phyloP scores from a whole-genome alignment of 2,797 vertebrate genomes.

The Sebastes steindachneri region DNA sequence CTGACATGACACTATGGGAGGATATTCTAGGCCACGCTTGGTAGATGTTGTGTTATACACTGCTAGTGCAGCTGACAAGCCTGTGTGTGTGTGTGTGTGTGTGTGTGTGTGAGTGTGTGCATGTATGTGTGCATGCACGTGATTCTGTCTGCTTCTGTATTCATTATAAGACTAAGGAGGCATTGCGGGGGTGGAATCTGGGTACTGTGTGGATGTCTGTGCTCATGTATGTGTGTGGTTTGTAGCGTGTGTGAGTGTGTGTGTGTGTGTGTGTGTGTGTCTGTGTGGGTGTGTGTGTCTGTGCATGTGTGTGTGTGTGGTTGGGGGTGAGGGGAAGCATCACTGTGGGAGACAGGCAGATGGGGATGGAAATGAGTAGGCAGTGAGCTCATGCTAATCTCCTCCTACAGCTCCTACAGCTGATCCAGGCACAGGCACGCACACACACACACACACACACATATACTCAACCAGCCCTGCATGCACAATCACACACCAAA shows the following conservation, averaged over 20 bases:
- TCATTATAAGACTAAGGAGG: conserved; percentile 53
- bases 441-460: conserved; percentile 3
- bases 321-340: conserved; percentile 38
- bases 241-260: conserved; percentile 19
- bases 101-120: background rate
- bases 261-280: background rate
- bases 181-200: conserved; percentile 53
- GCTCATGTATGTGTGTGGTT: conserved; percentile 12
- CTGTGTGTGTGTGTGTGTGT: conserved; percentile 12
- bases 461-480: conserved; percentile 24
- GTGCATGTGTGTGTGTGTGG: background rate
- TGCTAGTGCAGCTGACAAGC: conserved; percentile 18
- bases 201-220: conserved; percentile 51
- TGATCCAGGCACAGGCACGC: conserved; percentile 62
- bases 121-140: background rate
- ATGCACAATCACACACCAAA: conserved; percentile 43
- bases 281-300: conserved; percentile 3
- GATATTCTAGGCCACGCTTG: conserved; percentile 35
- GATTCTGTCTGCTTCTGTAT: conserved; percentile 54
- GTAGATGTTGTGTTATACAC: conserved; percentile 27
- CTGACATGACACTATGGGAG: conserved; percentile 13
- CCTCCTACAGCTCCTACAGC: conserved; percentile 74
- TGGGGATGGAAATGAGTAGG: conserved; percentile 81
- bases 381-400: conserved; percentile 80
- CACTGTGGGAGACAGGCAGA: conserved; percentile 80